phyloP scores from a whole-genome alignment of 2,888 invertebrate genomes.

The Geophilus truncorum region DNA sequence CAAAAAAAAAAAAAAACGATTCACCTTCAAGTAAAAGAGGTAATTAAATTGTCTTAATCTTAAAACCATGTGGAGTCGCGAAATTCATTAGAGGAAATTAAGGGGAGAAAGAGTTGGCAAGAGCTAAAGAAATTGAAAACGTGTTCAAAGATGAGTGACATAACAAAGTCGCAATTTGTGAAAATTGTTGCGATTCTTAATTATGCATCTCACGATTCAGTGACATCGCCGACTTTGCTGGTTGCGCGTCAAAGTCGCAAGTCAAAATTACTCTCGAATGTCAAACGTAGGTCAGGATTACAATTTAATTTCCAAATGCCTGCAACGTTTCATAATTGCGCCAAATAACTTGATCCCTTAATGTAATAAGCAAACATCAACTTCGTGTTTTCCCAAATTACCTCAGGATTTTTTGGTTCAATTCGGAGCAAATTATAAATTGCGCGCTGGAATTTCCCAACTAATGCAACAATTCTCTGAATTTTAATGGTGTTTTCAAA shows the following conservation, averaged over 20 bases:
- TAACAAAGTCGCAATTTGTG: not conserved
- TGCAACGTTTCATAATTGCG: not conserved
- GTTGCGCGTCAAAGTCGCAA: not conserved
- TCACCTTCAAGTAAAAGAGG: not conserved
- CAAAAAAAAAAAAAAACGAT: not conserved
- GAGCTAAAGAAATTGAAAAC: not conserved
- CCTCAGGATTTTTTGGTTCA: not conserved
- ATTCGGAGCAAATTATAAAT: not conserved
- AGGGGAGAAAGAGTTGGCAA: not conserved
- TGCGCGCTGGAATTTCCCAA: not conserved
- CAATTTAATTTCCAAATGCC: not conserved
- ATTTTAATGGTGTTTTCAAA: not conserved
- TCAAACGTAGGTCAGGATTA: not conserved
- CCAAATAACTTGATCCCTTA: not conserved
- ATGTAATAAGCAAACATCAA: not conserved
- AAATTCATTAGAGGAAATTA: not conserved
- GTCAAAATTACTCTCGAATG: not conserved
- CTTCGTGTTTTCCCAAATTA: not conserved
- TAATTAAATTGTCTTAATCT: conserved; percentile 3
- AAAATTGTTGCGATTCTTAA: not conserved
- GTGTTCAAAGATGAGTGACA: not conserved
- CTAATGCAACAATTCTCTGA: not conserved
- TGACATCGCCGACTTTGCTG: not conserved
- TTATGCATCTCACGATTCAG: not conserved
- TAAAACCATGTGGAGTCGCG: not conserved